Conservation (phyloP, 2,113 vertebrate species). For the Aramus guarauna region DNA sequence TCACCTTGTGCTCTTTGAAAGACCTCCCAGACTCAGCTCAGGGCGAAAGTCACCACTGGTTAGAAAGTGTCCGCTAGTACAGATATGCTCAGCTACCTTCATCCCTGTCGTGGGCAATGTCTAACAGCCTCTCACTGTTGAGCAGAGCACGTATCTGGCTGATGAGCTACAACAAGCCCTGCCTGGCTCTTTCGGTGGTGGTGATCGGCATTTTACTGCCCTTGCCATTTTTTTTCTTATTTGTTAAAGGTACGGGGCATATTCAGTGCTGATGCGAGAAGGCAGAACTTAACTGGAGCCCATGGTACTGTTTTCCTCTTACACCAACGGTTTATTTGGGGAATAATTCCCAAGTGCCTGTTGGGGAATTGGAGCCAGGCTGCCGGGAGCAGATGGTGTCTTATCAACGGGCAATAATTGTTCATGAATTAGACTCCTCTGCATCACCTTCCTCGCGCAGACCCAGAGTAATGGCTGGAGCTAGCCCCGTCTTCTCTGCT, state of each 20-base stretch:
- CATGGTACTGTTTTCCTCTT: neutral
- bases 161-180: neutral
- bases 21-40: neutral
- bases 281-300: neutral
- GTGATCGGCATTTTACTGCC: neutral
- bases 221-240: neutral
- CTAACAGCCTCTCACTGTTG: neutral
- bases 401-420: neutral
- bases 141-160: neutral
- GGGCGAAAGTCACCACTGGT: neutral
- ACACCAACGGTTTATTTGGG: neutral
- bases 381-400: constrained; percentile 1
- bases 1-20: neutral
- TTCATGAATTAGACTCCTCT: neutral
- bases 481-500: neutral
- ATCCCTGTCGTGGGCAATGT: rapidly evolving
- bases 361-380: neutral
- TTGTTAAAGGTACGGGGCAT: neutral
- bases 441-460: neutral
- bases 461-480: neutral
- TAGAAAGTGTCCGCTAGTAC: neutral
- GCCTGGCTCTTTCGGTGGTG: neutral
- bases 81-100: too few species aligned
- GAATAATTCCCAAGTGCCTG: neutral
- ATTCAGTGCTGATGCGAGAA: neutral